Base-by-base conservation (phyloP, 1,140 invertebrate genomes). In the Bombus haemorrhoidalis region DNA sequence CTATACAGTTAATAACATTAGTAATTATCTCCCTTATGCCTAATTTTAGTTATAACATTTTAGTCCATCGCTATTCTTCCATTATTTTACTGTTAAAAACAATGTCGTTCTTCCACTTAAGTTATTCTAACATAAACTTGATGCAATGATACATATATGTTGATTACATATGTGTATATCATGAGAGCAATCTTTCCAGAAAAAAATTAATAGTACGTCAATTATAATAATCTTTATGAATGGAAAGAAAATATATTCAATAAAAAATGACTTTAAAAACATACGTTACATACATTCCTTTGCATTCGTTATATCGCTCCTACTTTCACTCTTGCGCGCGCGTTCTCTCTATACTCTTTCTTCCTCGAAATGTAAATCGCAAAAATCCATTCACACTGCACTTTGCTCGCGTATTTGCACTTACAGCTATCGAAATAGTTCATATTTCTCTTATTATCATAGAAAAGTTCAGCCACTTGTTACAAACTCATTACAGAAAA, bases 1-100 rank as follows among this genome's bases (percentile, higher is more conserved):
- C 89, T 93, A 92, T 92, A 92, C 91, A 93, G 90, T 92, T 90
- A 93, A 91, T 93, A 93, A 92, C 89, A 88, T 92, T 92, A 91
- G 88, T 91, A 91, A 90, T 91, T 91, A 92, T 90, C 78, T 91
- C 90, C 86, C 89, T 91, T 91, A 93, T 86, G 59, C 83, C 86
- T 92, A 92, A 89, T 71, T 82, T 87, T 85, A 87, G 72, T 91
- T 79, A 86, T 87, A 87, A 84, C 81, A 81, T 73, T 76, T 87
- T 80, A 88, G 71, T 77, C n/a, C 28, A 64, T 76, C 69, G 80
- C 74, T 76, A 87, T 81, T 71, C 66, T 57, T n/a, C 71, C 22
- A 39, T 74, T 75, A 62, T 64, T 62, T 68, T 66, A 66, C 22
- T 62, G 10, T 53, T 62, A 39, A 68, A 73, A 75, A 64, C 43